Evolutionary conservation across 2,113 vertebrate genomes (phyloP), one percentile per base, ranked within the genome.

Genomic region (Tragelaphus imberbis): DNA sequence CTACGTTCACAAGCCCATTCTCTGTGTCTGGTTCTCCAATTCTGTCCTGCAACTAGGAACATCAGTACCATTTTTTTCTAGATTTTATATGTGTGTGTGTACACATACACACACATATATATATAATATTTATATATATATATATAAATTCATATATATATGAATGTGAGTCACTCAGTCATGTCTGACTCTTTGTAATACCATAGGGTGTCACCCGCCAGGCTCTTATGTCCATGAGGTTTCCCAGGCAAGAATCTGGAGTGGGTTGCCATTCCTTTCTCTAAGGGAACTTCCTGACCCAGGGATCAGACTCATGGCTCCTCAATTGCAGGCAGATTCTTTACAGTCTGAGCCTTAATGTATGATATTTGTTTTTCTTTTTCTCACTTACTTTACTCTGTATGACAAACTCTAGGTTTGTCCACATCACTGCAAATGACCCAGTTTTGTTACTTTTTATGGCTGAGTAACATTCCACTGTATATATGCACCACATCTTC

Each of bases 141-240:
- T 53, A 53, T 15, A 16, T 53, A 56, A 1, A 56, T 53, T 13
- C 13, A 53, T 53, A 53, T 6, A 53, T 53, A 56, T 3, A 9
- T 10, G 16, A 11, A 68, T 11, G 33, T 71, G 65, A 36, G 65
- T 71, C 65, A 11, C 65, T 71, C n/a, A 36, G 65, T 71, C n/a
- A 36, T 21, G 9, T 71, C 65, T 68, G 33, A 19, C 33, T 71
- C 65, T 36, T 36, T 71, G 65, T 71, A 71, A 71, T 71, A 2
- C 17, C n/a, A 21, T 36, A 36, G 65, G 65, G 4, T 21, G n/a
- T 71, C 36, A 2, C 17, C 65, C 0, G 0, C 17, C n/a, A 71
- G 65, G 9, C 65, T 71, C n/a, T 1, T 36, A 17, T 71, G 65
- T 71, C n/a, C 17, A 36, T 36, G 19, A 4, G 17, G 9, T 21